These are phyloP conservation scores for Boleophthalmus pectinirostris DNA, from an alignment of 2,113 vertebrate species.

Conservation along the genomic window DNA sequence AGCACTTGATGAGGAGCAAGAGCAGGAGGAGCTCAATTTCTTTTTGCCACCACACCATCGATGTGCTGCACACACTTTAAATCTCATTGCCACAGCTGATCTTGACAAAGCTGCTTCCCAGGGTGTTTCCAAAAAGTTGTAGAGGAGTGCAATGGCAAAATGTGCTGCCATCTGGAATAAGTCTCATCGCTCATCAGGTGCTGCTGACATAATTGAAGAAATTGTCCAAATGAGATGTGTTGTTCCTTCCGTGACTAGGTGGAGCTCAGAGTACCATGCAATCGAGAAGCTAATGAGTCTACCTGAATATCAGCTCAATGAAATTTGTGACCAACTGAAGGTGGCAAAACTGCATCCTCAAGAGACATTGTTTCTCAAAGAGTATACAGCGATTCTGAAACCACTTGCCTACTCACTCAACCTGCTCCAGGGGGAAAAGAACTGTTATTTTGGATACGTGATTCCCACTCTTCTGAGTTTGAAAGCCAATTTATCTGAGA, in stretches of 20 bases:
- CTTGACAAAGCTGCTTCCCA: background rate
- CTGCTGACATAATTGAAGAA: background rate
- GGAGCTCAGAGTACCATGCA: background rate
- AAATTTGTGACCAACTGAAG: background rate
- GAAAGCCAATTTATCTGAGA: too few species aligned
- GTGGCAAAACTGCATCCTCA: too few species aligned
- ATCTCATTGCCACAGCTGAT: background rate
- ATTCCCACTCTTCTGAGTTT: too few species aligned
- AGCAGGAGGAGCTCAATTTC: background rate
- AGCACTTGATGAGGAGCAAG: background rate
- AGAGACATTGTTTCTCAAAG: too few species aligned
- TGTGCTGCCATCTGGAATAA: background rate
- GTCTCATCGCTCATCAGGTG: background rate
- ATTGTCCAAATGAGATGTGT: too few species aligned
- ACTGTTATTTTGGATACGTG: too few species aligned
- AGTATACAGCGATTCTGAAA: too few species aligned
- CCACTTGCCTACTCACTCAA: too few species aligned
- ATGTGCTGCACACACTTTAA: background rate
- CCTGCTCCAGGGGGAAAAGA: too few species aligned
- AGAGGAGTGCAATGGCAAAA: background rate
- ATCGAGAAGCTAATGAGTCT: background rate
- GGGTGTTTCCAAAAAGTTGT: background rate
- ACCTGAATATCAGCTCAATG: background rate
- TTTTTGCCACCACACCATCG: background rate
- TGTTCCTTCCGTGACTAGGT: background rate